A percentile compares a stretch with the other conserved stretches of the same genome.
Evolutionary conservation across 2,797 vertebrate species (phyloP).

Genomic region (Poecilia gillii): DNA sequence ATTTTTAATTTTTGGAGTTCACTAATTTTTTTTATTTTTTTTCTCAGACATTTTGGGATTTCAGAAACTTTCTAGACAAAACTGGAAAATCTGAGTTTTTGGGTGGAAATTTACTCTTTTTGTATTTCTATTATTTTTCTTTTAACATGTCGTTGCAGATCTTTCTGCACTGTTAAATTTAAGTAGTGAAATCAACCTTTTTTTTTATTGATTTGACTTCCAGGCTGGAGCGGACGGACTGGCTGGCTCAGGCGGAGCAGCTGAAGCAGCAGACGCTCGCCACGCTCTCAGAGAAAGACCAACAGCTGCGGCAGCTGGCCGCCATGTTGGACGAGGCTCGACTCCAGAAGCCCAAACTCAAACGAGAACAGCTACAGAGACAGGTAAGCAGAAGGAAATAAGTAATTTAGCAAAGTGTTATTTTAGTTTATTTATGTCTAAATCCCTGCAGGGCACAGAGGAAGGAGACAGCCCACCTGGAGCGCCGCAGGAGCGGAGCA

Average conservation of each 20-base stretch:
- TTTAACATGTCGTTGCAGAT: neutral
- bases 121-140: no score
- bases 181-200: neutral
- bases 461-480: slow-evolving; percentile 87
- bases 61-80: no score
- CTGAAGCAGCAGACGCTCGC: slow-evolving; percentile 89
- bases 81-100: no score
- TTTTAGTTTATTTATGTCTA: neutral
- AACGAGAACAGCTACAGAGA: slow-evolving; percentile 79
- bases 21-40: no score
- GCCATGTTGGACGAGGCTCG: slow-evolving; percentile 80
- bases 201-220: neutral
- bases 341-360: slow-evolving; percentile 58
- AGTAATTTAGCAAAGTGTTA: neutral
- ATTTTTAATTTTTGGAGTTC: no score
- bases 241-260: slow-evolving; percentile 84
- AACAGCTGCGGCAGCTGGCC: slow-evolving; percentile 83
- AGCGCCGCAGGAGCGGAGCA: slow-evolving; percentile 88
- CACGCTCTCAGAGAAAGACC: slow-evolving; percentile 88
- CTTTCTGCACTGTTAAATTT: neutral
- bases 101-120: no score
- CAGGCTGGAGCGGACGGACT: slow-evolving; percentile 86
- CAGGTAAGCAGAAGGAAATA: slow-evolving; percentile 73
- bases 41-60: no score
- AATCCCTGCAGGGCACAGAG: slow-evolving; percentile 75